Evolutionary conservation across 1,140 invertebrate species (phyloP).

Genomic region (Diploscapter pachys): DNA sequence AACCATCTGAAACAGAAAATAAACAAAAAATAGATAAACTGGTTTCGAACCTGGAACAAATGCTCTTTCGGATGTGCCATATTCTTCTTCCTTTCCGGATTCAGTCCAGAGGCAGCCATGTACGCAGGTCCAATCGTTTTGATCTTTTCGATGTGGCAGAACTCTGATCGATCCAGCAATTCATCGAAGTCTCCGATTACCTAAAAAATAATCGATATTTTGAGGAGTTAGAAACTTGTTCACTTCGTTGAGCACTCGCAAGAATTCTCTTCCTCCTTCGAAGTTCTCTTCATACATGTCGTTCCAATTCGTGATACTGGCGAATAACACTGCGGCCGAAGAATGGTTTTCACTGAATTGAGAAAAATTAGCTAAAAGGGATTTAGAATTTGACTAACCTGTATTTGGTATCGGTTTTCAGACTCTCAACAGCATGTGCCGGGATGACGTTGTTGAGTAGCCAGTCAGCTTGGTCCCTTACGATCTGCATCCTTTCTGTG

Average conservation of each 20-base stretch:
- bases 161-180: conserved; percentile 75
- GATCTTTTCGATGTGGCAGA: conserved; percentile 88
- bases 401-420: conserved; percentile 87
- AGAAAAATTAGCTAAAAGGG: no score
- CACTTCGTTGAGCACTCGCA: conserved; percentile 83
- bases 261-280: conserved; percentile 78
- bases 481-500: conserved; percentile 72
- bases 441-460: conserved; percentile 92
- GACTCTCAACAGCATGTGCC: conserved; percentile 82
- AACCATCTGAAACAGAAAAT: conserved; percentile 40
- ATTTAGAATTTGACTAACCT: background rate
- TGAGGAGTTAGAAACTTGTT: no score
- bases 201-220: conserved; percentile 5
- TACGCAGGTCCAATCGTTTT: conserved; percentile 89
- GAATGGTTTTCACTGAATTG: conserved; percentile 71
- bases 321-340: conserved; percentile 87
- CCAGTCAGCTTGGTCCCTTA: conserved; percentile 93
- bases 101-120: conserved; percentile 89
- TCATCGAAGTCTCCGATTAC: conserved; percentile 90
- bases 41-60: conserved; percentile 34
- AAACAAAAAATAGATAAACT: no score
- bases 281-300: conserved; percentile 75
- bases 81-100: conserved; percentile 59
- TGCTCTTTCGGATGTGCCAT: conserved; percentile 56
- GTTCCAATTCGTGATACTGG: conserved; percentile 90